A percentile compares a stretch with the other conserved stretches of the same genome.
Evolutionary conservation across 2,888 invertebrate species (phyloP).

Genomic region (Phlogophora meticulosa): DNA sequence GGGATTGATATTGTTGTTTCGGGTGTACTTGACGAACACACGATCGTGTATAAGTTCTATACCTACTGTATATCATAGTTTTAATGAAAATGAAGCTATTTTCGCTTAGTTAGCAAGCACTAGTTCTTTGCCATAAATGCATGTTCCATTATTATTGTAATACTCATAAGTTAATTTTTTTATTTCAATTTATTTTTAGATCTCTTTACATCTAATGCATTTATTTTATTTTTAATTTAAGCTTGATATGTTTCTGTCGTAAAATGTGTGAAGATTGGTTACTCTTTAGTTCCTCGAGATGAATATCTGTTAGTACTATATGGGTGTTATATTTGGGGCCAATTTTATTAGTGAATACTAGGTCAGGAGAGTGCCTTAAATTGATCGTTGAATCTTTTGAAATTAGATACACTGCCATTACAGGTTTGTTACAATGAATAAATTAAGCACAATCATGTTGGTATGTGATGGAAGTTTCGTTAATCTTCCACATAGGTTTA

Average conservation of each 20-base stretch:
- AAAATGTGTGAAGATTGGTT: conserved; percentile 76
- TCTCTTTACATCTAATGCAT: conserved; percentile 91
- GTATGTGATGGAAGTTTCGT: conserved; percentile 76
- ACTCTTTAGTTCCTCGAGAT: conserved; percentile 82
- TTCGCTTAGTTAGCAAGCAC: conserved; percentile 89
- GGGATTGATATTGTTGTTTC: conserved; percentile 54
- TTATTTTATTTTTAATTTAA: conserved; percentile 86
- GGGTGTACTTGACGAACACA: conserved; percentile 57
- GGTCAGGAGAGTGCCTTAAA: conserved; percentile 85
- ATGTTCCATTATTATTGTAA: conserved; percentile 91
- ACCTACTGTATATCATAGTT: conserved; percentile 80
- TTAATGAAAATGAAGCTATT: conserved; percentile 88
- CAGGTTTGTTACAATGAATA: conserved; percentile 67
- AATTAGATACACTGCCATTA: conserved; percentile 81
- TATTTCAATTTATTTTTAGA: conserved; percentile 89
- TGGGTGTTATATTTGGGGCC: conserved; percentile 81
- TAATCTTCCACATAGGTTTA: conserved; percentile 88
- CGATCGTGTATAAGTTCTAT: conserved; percentile 70
- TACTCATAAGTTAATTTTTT: conserved; percentile 90
- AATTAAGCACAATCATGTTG: conserved; percentile 76
- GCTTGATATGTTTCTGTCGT: conserved; percentile 76
- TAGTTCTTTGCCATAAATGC: conserved; percentile 91
- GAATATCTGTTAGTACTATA: conserved; percentile 75
- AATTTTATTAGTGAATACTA: conserved; percentile 74
- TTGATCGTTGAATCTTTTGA: conserved; percentile 75